Percentiles rank a stretch among this genome's conserved stretches.
Evolutionary conservation across 2,113 vertebrate genomes (phyloP).

Genomic region (Lucifuga dentata): DNA sequence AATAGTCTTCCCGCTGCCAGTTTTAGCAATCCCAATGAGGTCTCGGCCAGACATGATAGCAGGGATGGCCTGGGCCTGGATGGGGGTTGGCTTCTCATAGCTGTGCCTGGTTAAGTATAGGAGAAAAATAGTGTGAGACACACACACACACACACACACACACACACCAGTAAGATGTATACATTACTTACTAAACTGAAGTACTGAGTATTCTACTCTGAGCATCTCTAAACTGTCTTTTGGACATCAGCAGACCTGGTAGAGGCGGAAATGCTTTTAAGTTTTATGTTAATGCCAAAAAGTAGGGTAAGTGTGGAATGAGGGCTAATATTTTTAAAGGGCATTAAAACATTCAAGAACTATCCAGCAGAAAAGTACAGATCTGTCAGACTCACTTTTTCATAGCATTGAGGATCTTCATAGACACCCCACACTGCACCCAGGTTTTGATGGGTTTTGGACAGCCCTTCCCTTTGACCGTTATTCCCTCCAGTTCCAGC

Average conservation of each 20-base stretch:
- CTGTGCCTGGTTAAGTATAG: slow-evolving; percentile 82
- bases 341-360: neutral
- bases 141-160: too few relatives aligned
- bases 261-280: too few relatives aligned
- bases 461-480: slow-evolving; percentile 96
- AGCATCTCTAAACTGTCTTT: too few relatives aligned
- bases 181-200: too few relatives aligned
- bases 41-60: slow-evolving; percentile 97
- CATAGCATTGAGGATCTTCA: slow-evolving; percentile 95
- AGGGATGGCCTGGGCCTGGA: slow-evolving; percentile 97
- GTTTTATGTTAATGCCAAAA: too few relatives aligned
- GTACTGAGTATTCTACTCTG: too few relatives aligned
- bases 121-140: slow-evolving; percentile 2
- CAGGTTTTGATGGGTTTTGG: slow-evolving; percentile 98
- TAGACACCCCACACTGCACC: slow-evolving; percentile 99
- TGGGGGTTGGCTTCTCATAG: slow-evolving; percentile 98
- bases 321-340: too few relatives aligned
- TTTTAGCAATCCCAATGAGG: slow-evolving; percentile 98
- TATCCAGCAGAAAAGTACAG: too few relatives aligned
- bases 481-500: slow-evolving; percentile 94
- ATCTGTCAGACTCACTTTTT: slow-evolving; percentile 89
- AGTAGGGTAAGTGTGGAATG: too few relatives aligned
- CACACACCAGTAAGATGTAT: too few relatives aligned
- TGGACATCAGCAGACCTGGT: too few relatives aligned
- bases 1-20: slow-evolving; percentile 98